Evolutionary conservation across 2,888 invertebrate genomes (phyloP).

Genomic region (Heliconius ethilla): DNA sequence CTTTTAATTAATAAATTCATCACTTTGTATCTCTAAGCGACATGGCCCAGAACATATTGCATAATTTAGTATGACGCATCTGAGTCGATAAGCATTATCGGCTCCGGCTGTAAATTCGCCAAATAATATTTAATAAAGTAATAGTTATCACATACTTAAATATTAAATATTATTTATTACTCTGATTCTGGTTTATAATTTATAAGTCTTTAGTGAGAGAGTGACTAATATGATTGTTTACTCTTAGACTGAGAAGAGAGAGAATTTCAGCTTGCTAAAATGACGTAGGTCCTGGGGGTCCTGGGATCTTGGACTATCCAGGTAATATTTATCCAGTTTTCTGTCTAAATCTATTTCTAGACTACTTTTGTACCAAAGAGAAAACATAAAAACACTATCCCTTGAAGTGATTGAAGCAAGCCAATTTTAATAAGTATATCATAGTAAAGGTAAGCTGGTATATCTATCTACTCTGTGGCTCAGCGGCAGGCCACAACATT

Average conservation of each 20-base stretch:
- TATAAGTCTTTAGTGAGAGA: not conserved
- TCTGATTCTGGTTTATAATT: not conserved
- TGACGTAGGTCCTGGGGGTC: no score
- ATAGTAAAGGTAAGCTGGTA: no score
- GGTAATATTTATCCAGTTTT: no score
- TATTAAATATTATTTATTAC: not conserved
- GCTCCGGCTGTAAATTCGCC: not conserved
- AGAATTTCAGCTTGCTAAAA: no score
- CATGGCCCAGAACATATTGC: not conserved
- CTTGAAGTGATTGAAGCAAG: no score
- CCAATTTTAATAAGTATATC: no score
- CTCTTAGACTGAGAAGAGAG: not conserved
- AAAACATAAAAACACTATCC: no score
- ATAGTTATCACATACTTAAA: not conserved
- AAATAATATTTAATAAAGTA: not conserved
- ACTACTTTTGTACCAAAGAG: no score
- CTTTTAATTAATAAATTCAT: no score
- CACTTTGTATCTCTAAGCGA: not conserved
- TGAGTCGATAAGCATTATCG: constrained; percentile 6
- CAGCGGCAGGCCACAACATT: no score
- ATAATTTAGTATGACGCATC: not conserved
- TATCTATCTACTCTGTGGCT: no score
- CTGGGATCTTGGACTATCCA: not conserved
- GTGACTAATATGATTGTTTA: not conserved
- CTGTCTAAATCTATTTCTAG: no score